Conservation (phyloP, 2,113 vertebrate genomes). For the Bufo bufo region DNA sequence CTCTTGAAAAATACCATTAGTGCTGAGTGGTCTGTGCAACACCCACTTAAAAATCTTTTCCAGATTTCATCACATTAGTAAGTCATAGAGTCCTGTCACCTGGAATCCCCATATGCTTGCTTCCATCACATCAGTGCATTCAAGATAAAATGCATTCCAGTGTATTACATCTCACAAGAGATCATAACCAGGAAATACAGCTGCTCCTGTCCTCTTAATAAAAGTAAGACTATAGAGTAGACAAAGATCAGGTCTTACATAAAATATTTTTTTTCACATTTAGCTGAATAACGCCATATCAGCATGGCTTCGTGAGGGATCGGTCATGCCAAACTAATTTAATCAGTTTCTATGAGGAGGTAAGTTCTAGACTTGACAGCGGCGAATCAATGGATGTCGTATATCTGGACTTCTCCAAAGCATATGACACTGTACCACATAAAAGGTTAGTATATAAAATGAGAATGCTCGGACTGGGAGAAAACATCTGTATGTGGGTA, state of each 20-base stretch:
- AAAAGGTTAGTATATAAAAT: no score
- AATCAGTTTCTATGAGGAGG: no score
- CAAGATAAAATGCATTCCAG: background rate
- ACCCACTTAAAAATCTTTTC: slow-evolving; percentile 5
- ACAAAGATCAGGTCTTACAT: background rate
- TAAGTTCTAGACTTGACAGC: no score
- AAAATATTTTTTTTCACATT: background rate
- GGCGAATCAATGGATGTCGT: no score
- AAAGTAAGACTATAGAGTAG: background rate
- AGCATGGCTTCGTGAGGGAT: no score
- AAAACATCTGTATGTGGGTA: no score
- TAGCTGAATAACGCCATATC: no score
- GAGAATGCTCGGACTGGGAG: no score
- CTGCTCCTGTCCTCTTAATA: background rate
- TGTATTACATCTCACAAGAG: background rate
- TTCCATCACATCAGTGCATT: slow-evolving; percentile 8
- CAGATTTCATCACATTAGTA: slow-evolving; percentile 31
- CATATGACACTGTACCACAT: no score
- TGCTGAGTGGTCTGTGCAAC: background rate
- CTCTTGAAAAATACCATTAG: background rate
- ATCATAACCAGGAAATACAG: background rate
- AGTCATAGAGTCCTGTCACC: background rate
- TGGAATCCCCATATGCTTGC: slow-evolving; percentile 11
- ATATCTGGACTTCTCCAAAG: no score
- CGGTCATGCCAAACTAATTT: no score